A percentile compares a stretch with the other conserved stretches of the same genome.
phyloP scores from a whole-genome alignment of 2,888 invertebrate genomes.

The Pseudococcus jackbeardsleyi region DNA sequence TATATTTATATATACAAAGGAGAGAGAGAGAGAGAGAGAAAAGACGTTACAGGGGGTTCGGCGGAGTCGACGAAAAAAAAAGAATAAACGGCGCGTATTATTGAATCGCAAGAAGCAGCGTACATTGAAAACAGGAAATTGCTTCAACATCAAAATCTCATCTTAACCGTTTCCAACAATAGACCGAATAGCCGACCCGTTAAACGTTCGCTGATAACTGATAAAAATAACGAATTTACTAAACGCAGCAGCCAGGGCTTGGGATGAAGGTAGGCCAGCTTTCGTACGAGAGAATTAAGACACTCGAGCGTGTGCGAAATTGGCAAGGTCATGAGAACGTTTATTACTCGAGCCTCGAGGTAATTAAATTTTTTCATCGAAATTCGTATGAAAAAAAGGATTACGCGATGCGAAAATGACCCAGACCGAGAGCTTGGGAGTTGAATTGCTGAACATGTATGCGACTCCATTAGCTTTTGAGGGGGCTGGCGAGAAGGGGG shows the following conservation, averaged over 20 bases:
- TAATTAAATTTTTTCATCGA: background rate
- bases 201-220: slow-evolving; percentile 48
- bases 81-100: slow-evolving; percentile 41
- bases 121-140: slow-evolving; percentile 48
- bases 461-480: background rate
- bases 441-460: background rate
- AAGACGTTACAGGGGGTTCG: background rate
- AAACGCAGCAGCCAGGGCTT: background rate
- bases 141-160: slow-evolving; percentile 54
- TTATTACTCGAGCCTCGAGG: background rate
- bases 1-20: slow-evolving; percentile 32
- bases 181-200: slow-evolving; percentile 34
- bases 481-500: background rate
- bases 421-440: background rate
- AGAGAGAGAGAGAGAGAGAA: background rate
- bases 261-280: background rate
- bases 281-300: slow-evolving; percentile 43
- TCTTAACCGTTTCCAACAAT: slow-evolving; percentile 51
- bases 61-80: background rate
- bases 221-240: slow-evolving; percentile 55
- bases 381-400: background rate
- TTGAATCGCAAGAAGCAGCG: slow-evolving; percentile 23
- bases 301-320: background rate
- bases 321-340: background rate
- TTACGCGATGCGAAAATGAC: background rate